Conservation (phyloP, 2,113 vertebrate genomes). For the Nanorana parkeri region DNA sequence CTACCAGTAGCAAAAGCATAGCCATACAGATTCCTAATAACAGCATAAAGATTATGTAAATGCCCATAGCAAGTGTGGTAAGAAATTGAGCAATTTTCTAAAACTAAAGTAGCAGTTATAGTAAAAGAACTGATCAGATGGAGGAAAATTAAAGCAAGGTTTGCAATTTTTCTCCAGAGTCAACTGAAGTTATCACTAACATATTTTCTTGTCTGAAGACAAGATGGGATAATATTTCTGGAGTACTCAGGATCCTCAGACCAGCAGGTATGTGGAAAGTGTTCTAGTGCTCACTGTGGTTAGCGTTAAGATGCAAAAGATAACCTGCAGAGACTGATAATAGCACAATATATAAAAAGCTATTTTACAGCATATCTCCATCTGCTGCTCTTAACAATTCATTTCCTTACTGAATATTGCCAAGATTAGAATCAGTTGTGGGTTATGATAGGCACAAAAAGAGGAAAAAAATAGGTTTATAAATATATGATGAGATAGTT, state of each 20-base stretch:
- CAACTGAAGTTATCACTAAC: slow-evolving; percentile 23
- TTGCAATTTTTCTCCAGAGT: too few species aligned
- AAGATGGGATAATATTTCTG: slow-evolving; percentile 36
- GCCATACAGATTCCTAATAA: too few species aligned
- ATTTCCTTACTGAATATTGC: slow-evolving; percentile 32
- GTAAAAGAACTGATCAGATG: background rate
- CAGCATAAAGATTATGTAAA: too few species aligned
- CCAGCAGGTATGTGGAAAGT: slow-evolving; percentile 32
- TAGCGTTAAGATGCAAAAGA: slow-evolving; percentile 45
- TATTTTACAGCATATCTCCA: slow-evolving; percentile 43
- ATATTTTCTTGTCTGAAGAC: slow-evolving; percentile 24
- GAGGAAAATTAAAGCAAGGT: background rate
- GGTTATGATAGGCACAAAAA: slow-evolving; percentile 6
- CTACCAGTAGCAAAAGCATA: too few species aligned
- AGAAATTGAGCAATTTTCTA: background rate
- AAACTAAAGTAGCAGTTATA: background rate
- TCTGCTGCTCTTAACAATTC: slow-evolving; percentile 42
- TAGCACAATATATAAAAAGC: slow-evolving; percentile 33
- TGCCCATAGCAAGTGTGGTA: too few species aligned
- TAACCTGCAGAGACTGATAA: slow-evolving; percentile 45
- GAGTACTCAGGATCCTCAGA: slow-evolving; percentile 35
- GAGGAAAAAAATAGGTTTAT: background rate
- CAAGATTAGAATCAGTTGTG: background rate
- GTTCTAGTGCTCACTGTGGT: slow-evolving; percentile 19
- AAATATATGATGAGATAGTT: too few species aligned